Base-by-base conservation (phyloP, 2,113 vertebrate genomes). In the Colistium nudipinnis region DNA sequence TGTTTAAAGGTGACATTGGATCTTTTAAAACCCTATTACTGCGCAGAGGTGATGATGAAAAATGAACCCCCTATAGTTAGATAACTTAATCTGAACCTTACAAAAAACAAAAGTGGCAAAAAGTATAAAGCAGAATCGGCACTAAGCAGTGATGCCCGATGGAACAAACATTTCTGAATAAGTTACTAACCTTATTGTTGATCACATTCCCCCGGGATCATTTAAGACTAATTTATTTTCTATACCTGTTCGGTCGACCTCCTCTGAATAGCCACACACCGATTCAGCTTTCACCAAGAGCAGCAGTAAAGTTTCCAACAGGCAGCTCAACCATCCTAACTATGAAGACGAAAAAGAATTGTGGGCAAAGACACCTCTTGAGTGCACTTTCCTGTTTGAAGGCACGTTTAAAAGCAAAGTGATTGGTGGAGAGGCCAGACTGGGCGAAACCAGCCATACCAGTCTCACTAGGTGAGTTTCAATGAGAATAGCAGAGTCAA, bases 391-490 rank as follows among this genome's bases (percentile, higher is more conserved):
- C 28, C 62, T 62, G 3, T 19, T 71, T 24, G 2, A 17, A 27
- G 17, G 44, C 17, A 57, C 31, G 41, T 41, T 41, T 11, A 31
- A 22, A 24, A 27, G 44, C 14, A 36, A 31, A 2, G 55, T 47
- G 81, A 82, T 76, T 78, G 68, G 88, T 60, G 62, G 73, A 61
- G 62, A 54, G 31, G 62, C 22, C n/a, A 16, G 16, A 63, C 66
- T 20, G 43, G 63, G 45, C 61, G 33, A 87, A 90, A 91, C 87
- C 39, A 36, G 83, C 57, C n/a, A 16, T 85, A 82, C 90, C 84
- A 62, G 90, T 90, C 67, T 17, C 59, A 45, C 87, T 14, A 48
- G 88, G 38, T 33, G 48, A 60, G 87, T 86, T 87, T 82, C 80
- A 81, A 59, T 14, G 35, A 27, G 48, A 78, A 62, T 68, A 47